Percentiles rank a stretch among this genome's conserved stretches.
Evolutionary conservation across 2,888 invertebrate species (phyloP).

Genomic region (Eupithecia abbreviata): DNA sequence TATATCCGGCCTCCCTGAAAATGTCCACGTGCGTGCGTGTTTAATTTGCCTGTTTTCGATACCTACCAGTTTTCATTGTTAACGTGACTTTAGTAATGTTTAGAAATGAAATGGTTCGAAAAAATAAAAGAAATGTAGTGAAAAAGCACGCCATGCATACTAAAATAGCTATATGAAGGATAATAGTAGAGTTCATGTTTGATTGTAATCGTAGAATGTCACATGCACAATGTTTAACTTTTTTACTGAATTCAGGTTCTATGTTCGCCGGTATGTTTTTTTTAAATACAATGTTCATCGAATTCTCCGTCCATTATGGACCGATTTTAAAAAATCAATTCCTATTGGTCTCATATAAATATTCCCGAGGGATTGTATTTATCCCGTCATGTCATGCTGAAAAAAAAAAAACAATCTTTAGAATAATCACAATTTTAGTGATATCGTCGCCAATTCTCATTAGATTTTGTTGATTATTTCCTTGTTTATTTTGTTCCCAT

Average conservation of each 20-base stretch:
- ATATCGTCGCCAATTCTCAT: too few relatives aligned
- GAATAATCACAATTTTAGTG: too few relatives aligned
- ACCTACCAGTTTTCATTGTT: not conserved
- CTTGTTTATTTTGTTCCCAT: too few relatives aligned
- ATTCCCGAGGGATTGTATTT: too few relatives aligned
- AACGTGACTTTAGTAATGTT: not conserved
- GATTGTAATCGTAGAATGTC: constrained; percentile 32
- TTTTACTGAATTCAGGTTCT: not conserved
- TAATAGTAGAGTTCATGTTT: constrained; percentile 36
- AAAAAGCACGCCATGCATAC: constrained; percentile 58
- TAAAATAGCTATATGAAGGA: constrained; percentile 48
- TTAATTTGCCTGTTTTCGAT: not conserved
- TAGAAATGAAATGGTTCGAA: constrained; percentile 46
- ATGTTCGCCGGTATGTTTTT: too few relatives aligned
- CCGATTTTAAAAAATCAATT: too few relatives aligned
- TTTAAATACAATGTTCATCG: too few relatives aligned
- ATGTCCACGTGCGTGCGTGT: not conserved
- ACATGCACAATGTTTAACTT: not conserved
- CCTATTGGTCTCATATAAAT: too few relatives aligned
- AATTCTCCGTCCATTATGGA: too few relatives aligned
- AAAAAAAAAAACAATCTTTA: too few relatives aligned
- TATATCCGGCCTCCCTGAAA: not conserved
- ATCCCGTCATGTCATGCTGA: too few relatives aligned
- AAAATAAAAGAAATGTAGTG: constrained; percentile 50
- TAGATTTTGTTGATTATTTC: too few relatives aligned